A percentile compares a stretch with the other conserved stretches of the same genome.
phyloP scores from a whole-genome alignment of 2,797 vertebrate species.

The Cirrhinus mrigala region DNA sequence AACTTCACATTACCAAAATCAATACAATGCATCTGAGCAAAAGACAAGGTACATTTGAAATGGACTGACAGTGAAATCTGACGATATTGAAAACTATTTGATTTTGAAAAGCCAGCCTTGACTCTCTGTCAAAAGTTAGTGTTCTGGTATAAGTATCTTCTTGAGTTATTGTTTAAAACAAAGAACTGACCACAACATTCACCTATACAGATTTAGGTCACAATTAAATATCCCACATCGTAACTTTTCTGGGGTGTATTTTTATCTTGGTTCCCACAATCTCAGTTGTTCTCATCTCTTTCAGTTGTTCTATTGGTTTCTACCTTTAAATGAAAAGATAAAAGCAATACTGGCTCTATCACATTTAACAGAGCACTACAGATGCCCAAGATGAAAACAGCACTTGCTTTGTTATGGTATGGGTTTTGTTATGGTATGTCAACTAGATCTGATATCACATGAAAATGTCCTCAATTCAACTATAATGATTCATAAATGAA shows the following conservation, averaged over 20 bases:
- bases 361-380: background rate
- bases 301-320: background rate
- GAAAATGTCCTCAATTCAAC: background rate
- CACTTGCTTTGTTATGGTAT: too few species aligned
- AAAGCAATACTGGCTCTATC: background rate
- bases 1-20: constrained; percentile 32
- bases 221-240: background rate
- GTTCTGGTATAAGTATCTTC: background rate
- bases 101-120: background rate
- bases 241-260: background rate
- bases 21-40: constrained; percentile 4
- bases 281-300: constrained; percentile 10
- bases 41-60: constrained; percentile 5
- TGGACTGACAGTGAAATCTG: background rate
- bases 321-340: constrained; percentile 6
- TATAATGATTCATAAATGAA: background rate
- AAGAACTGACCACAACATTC: background rate
- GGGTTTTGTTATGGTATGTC: background rate
- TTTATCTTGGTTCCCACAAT: background rate
- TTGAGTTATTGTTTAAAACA: background rate
- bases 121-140: background rate
- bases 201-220: background rate
- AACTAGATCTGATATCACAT: background rate
- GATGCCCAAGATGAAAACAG: constrained; percentile 8
- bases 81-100: background rate